phyloP scores from a whole-genome alignment of 2,797 vertebrate genomes.

The Tenualosa ilisha region DNA sequence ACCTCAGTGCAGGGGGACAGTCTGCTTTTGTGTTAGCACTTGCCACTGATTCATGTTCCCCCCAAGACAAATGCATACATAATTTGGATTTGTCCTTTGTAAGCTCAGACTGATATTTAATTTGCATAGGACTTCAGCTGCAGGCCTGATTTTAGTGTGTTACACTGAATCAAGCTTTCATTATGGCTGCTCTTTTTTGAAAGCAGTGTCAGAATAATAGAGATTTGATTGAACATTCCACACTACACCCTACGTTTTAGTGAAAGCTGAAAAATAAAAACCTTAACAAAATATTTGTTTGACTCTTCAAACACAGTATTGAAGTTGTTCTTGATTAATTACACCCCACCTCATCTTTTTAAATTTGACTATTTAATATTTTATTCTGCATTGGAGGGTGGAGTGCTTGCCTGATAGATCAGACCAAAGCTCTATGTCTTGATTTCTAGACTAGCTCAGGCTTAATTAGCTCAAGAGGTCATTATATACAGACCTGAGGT shows the following conservation, averaged over 20 bases:
- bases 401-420: too few relatives aligned
- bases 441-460: too few relatives aligned
- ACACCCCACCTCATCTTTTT: too few relatives aligned
- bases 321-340: not conserved
- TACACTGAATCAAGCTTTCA: not conserved
- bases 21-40: not conserved
- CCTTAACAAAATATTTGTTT: not conserved
- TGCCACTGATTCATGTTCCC: not conserved
- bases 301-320: not conserved
- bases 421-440: too few relatives aligned
- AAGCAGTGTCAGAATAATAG: not conserved
- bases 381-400: not conserved
- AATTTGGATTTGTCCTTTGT: too few relatives aligned
- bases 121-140: not conserved
- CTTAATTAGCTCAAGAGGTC: too few relatives aligned
- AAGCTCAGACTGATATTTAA: not conserved
- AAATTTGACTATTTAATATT: not conserved
- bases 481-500: not conserved
- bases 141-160: too few relatives aligned
- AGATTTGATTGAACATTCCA: not conserved
- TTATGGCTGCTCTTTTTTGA: not conserved
- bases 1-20: not conserved
- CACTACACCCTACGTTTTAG: not conserved
- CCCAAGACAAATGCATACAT: too few relatives aligned
- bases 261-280: not conserved